Evolutionary conservation across 2,113 vertebrate species (phyloP).

Genomic region (Zosterops borbonicus): DNA sequence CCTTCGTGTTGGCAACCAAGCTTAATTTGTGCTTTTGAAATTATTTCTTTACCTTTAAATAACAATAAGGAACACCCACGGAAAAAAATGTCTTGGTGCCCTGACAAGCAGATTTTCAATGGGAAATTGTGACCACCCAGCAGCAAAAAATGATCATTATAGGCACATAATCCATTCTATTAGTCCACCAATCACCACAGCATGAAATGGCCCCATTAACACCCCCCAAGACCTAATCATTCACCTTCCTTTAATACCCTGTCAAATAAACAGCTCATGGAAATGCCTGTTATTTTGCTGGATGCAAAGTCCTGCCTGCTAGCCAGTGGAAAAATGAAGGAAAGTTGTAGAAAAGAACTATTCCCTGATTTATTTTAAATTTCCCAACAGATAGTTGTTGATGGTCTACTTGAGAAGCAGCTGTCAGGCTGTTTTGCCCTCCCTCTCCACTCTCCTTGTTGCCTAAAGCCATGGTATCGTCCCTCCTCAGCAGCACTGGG

Average conservation of each 20-base stretch:
- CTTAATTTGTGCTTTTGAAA: conserved; percentile 19
- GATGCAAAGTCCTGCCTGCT: not conserved
- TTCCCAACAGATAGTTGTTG: not conserved
- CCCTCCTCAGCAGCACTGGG: not conserved
- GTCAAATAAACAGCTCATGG: not conserved
- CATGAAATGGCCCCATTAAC: conserved; percentile 28
- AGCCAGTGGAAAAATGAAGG: not conserved
- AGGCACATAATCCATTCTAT: conserved; percentile 36
- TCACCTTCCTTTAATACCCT: not conserved
- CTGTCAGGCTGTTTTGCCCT: not conserved
- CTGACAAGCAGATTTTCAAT: conserved; percentile 32
- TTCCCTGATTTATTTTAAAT: not conserved
- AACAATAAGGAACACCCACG: conserved; percentile 27
- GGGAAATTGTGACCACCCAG: conserved; percentile 18
- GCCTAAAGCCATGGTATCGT: not conserved
- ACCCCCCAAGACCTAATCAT: not conserved
- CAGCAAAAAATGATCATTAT: conserved; percentile 29
- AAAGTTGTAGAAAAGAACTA: not conserved
- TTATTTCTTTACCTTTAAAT: conserved; percentile 33
- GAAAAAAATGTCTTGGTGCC: conserved; percentile 34
- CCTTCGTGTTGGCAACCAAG: conserved; percentile 8
- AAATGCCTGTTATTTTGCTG: conserved; percentile 22
- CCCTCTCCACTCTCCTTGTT: not conserved
- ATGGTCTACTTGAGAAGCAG: conserved; percentile 10
- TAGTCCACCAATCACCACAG: conserved; percentile 45